Percentiles rank a stretch among this genome's conserved stretches.
Evolutionary conservation across 2,113 vertebrate genomes (phyloP).

Genomic region (Dolichotis patagonum): DNA sequence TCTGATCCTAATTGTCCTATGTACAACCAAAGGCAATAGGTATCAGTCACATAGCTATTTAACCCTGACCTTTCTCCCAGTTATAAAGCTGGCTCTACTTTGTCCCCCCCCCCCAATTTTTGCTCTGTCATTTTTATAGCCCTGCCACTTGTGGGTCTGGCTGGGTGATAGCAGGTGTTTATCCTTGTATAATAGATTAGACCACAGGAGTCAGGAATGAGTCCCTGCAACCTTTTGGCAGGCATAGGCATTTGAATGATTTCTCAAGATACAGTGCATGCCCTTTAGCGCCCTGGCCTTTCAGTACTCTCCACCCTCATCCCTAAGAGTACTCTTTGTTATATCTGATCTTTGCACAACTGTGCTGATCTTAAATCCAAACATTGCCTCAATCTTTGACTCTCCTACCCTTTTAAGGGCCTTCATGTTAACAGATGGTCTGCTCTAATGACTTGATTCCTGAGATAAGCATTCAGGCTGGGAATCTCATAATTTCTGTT

Average conservation of each 20-base stretch:
- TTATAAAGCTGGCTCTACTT: neutral
- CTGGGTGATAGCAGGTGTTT: neutral
- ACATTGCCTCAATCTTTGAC: neutral
- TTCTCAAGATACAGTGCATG: neutral
- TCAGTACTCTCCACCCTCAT: neutral
- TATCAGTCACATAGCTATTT: neutral
- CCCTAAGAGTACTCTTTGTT: neutral
- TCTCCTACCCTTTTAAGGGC: neutral
- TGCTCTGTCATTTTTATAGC: neutral
- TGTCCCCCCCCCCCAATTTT: neutral
- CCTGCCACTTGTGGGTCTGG: neutral
- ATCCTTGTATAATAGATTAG: neutral
- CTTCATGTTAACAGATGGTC: neutral
- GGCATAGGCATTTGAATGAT: neutral
- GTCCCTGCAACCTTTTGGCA: neutral
- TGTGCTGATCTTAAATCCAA: neutral
- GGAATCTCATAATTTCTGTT: neutral
- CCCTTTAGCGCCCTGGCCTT: neutral
- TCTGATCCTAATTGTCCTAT: neutral
- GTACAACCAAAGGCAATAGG: neutral
- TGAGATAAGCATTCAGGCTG: neutral
- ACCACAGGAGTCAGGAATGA: neutral
- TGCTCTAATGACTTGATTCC: neutral
- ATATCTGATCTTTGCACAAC: neutral
- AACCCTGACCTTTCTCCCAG: slow-evolving; percentile 5